A percentile compares a stretch with the other conserved stretches of the same genome.
phyloP scores from a whole-genome alignment of 2,797 vertebrate species.

The Brotula barbata region DNA sequence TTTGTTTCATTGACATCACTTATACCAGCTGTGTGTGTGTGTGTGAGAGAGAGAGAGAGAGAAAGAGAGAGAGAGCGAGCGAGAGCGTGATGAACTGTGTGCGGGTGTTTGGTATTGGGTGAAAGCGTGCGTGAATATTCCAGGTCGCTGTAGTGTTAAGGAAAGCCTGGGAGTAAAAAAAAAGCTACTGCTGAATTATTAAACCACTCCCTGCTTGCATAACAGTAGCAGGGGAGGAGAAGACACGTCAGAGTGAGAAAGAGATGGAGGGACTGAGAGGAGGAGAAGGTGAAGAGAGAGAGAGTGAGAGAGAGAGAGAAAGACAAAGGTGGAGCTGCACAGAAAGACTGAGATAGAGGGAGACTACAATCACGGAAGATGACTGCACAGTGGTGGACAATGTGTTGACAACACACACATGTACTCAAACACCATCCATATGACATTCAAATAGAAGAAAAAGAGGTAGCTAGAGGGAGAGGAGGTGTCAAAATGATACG shows the following conservation, averaged over 20 bases:
- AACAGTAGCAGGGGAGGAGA: slow-evolving; percentile 58
- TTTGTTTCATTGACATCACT: slow-evolving; percentile 16
- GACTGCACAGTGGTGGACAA: background rate
- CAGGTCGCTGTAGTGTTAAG: slow-evolving; percentile 51
- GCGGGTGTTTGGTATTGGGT: slow-evolving; percentile 28
- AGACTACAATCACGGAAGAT: background rate
- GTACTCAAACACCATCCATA: background rate
- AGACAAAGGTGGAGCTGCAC: background rate
- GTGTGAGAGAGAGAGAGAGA: too few species aligned
- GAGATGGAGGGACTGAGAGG: background rate
- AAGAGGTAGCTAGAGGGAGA: slow-evolving; percentile 1
- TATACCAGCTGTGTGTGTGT: slow-evolving; percentile 2
- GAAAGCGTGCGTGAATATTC: slow-evolving; percentile 40
- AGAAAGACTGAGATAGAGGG: background rate
- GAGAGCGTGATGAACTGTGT: background rate
- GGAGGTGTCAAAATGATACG: slow-evolving; percentile 1
- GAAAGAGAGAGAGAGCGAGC: too few species aligned
- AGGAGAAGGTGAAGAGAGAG: background rate
- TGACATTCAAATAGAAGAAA: slow-evolving; percentile 16
- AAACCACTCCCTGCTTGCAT: slow-evolving; percentile 61
- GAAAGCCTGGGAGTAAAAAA: slow-evolving; percentile 44
- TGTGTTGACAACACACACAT: background rate
- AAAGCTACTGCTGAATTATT: slow-evolving; percentile 68
- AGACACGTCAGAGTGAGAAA: background rate
- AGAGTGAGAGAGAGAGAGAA: background rate